These are phyloP conservation scores for Ianthella basta DNA, from an alignment of 37 sponge, comb jelly and placozoan species.

Conservation along the genomic window DNA sequence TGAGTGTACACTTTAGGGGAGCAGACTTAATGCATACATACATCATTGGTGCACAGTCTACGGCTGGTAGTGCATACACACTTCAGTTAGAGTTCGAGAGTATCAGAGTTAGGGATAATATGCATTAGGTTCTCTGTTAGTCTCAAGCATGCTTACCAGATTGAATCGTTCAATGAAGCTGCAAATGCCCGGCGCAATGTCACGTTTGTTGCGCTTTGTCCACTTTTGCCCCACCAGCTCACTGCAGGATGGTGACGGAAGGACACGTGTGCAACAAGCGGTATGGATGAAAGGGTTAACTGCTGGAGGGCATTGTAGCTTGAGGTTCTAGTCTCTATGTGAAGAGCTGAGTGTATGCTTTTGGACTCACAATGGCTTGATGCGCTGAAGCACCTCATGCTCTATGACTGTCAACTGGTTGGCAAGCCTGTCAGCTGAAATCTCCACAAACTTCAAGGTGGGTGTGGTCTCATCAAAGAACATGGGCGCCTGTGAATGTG, in stretches of 20 bases:
- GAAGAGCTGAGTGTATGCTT: too few relatives aligned
- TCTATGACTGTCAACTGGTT: slow-evolving; percentile 65
- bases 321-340: too few relatives aligned
- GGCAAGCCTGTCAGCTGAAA: slow-evolving; percentile 39
- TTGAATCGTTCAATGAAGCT: slow-evolving; percentile 61
- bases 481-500: slow-evolving; percentile 10
- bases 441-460: slow-evolving; percentile 31
- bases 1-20: too few relatives aligned
- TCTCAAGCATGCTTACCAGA: slow-evolving; percentile 28
- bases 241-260: not conserved
- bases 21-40: too few relatives aligned
- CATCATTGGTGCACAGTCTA: too few relatives aligned
- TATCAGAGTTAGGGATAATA: too few relatives aligned
- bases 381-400: slow-evolving; percentile 57
- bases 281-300: too few relatives aligned
- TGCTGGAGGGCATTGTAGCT: too few relatives aligned
- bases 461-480: not conserved
- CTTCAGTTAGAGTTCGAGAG: too few relatives aligned
- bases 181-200: slow-evolving; percentile 69
- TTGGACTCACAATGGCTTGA: slow-evolving; percentile 64
- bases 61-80: too few relatives aligned
- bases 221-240: slow-evolving; percentile 73
- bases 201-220: slow-evolving; percentile 64
- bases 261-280: not conserved
- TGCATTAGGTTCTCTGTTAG: too few relatives aligned